These are phyloP conservation scores for Ictidomys tridecemlineatus DNA, from an alignment of 2,113 vertebrate species.

Conservation along the genomic window DNA sequence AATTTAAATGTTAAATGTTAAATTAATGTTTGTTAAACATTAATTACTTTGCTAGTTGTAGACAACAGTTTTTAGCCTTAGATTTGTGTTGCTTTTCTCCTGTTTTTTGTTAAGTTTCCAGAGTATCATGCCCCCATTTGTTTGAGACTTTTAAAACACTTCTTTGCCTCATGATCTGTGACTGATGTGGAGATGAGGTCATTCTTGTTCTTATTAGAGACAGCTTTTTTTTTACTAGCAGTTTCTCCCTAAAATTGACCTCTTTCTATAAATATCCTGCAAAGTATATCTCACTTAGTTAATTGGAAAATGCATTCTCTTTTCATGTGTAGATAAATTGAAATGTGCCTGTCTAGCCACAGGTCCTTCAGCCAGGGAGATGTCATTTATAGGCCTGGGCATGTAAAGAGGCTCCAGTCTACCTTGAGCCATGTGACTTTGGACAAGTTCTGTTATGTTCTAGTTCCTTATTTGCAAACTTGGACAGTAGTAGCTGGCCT, in stretches of 20 bases:
- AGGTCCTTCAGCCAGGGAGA: neutral
- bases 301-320: slow-evolving; percentile 13
- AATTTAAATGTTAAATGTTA: too few relatives aligned
- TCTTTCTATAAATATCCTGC: slow-evolving; percentile 4
- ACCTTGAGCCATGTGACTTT: neutral
- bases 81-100: neutral
- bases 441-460: neutral
- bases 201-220: slow-evolving; percentile 43
- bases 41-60: neutral
- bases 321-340: slow-evolving; percentile 7
- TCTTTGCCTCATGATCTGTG: slow-evolving; percentile 52
- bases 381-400: neutral
- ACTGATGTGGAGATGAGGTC: slow-evolving; percentile 61
- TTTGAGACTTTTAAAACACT: slow-evolving; percentile 36
- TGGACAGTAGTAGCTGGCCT: neutral
- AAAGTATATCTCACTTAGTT: neutral
- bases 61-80: neutral
- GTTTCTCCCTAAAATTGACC: slow-evolving; percentile 51
- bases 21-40: neutral
- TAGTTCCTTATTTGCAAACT: slow-evolving; percentile 41
- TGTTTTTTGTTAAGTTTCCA: neutral
- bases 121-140: neutral
- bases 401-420: neutral
- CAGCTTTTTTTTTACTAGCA: neutral
- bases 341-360: neutral